Evolutionary conservation across 2,797 vertebrate genomes (phyloP).

Genomic region (Telmatherina bonti): DNA sequence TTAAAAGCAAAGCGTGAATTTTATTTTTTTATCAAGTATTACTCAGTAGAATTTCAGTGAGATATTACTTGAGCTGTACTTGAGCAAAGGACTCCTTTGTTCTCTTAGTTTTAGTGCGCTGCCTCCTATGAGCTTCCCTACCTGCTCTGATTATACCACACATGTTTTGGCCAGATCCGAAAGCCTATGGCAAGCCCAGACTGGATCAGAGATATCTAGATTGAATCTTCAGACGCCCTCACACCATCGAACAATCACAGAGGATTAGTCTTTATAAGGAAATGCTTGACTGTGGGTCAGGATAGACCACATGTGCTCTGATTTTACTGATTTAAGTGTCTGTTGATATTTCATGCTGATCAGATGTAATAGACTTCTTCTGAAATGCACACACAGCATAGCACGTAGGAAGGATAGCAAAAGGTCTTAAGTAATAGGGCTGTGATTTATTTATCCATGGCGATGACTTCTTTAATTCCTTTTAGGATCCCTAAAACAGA

Average conservation of each 20-base stretch:
- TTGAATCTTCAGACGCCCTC: conserved; percentile 26
- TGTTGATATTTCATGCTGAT: conserved; percentile 12
- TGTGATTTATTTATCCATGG: not conserved
- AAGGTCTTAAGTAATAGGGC: too few relatives aligned
- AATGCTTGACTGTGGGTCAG: conserved; percentile 22
- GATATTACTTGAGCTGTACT: too few relatives aligned
- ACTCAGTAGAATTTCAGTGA: not conserved
- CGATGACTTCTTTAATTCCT: not conserved
- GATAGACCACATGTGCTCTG: conserved; percentile 13
- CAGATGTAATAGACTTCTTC: conserved; percentile 8
- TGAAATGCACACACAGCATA: conserved; percentile 1
- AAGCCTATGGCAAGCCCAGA: conserved; percentile 43
- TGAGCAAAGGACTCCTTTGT: conserved; percentile 15
- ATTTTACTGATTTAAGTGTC: conserved; percentile 20
- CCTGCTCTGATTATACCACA: conserved; percentile 45
- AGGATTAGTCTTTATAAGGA: conserved; percentile 31
- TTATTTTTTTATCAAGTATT: not conserved
- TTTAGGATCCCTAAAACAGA: not conserved
- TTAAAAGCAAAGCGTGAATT: not conserved
- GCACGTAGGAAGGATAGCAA: too few relatives aligned
- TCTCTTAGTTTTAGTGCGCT: conserved; percentile 9
- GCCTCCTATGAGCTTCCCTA: conserved; percentile 42
- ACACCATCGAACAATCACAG: conserved; percentile 13
- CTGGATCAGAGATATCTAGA: conserved; percentile 46
- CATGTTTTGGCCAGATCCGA: conserved; percentile 47